Evolutionary conservation across 1,140 invertebrate genomes (phyloP), one percentile per base, ranked within the genome.

Genomic region (Hylaeus volcanicus): DNA sequence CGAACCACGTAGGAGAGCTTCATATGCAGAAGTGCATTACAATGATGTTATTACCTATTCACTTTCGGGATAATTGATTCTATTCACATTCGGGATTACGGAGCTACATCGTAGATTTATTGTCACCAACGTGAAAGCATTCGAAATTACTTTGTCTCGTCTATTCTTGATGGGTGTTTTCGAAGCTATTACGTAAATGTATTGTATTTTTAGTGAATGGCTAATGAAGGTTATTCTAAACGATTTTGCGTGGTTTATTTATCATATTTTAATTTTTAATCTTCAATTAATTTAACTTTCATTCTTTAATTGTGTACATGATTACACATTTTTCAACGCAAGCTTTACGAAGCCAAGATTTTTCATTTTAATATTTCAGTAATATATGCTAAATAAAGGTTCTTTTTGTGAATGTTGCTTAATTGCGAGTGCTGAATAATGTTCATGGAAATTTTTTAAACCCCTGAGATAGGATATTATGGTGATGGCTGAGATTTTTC

Each of bases 1-100:
- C 55, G 76, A 79, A 79, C 58, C 76, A 64, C 56, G 69, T 72
- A 11, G 14, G 6, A 65, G 37, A 0, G 69, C 51, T 78, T 72
- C 37, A 61, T 71, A 58, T 15, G 41, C 69, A 64, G 74, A 70
- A 71, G 66, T 63, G 68, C 56, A 71, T 71, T 58, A 78, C 75
- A 78, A 78, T 78, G 68, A 71, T 69, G 75, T 71, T 43, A 71
- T 78, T 78, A 78, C 12, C 75, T 63, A 78, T 78, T 78, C 75
- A 53, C 75, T 78, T 78, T 78, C 68, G 56, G 53, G 68, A 61
- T 78, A 78, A 78, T 78, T 71, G 75, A 78, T 78, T 71, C 48
- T 66, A 78, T 78, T 78, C 68, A 63, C 56, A 53, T 71, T 15
- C 37, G 41, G 43, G 26, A 48, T 51, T 9, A 51, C 9, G 55